Evolutionary conservation across 2,888 invertebrate genomes (phyloP).

Genomic region (Glyphotaelius pellucidus): DNA sequence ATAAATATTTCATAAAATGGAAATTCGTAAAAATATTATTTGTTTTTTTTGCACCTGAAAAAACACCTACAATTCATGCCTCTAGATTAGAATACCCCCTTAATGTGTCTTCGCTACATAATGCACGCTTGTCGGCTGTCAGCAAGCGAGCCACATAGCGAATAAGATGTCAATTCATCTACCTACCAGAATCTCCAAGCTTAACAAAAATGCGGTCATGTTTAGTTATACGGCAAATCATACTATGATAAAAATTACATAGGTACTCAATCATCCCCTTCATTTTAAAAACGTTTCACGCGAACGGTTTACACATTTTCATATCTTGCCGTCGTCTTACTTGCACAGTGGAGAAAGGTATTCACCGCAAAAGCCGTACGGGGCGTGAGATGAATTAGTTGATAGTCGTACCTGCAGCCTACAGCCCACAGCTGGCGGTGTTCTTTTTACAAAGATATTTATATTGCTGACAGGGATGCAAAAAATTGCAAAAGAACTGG

Average conservation of each 20-base stretch:
- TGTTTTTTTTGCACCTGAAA: no score
- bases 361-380: not conserved
- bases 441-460: slow-evolving; percentile 60
- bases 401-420: slow-evolving; percentile 35
- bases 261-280: not conserved
- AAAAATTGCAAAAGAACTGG: not conserved
- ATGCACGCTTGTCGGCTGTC: not conserved
- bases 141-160: not conserved
- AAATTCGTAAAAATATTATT: no score
- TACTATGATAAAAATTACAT: not conserved
- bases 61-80: no score
- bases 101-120: not conserved
- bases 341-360: not conserved
- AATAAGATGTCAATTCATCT: not conserved
- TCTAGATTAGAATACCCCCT: no score
- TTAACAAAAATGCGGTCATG: not conserved
- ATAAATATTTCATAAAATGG: no score
- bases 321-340: not conserved
- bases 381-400: slow-evolving; percentile 64
- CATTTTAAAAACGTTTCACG: not conserved
- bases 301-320: not conserved
- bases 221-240: no score
- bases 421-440: slow-evolving; percentile 52
- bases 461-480: slow-evolving; percentile 60
- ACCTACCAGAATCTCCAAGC: not conserved